Evolutionary conservation across 1,140 invertebrate species (phyloP).

Genomic region (Anadara kagoshimensis): DNA sequence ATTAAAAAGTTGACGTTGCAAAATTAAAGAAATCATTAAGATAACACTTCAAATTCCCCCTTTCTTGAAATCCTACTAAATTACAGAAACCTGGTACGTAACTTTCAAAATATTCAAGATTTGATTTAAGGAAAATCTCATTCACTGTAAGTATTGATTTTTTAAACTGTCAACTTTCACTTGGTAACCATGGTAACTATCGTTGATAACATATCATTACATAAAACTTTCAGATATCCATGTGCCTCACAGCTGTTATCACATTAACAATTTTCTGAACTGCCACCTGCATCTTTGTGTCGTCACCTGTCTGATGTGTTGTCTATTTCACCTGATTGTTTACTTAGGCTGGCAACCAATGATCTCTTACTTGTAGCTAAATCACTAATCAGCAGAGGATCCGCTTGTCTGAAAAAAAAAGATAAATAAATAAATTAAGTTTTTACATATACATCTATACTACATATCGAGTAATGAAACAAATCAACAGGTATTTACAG

Average conservation of each 20-base stretch:
- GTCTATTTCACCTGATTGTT: background rate
- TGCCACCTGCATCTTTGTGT: background rate
- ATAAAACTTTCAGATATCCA: no score
- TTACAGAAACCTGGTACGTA: no score
- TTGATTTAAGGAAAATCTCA: no score
- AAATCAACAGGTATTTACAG: no score
- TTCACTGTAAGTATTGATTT: no score
- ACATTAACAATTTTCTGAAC: background rate
- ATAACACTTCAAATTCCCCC: background rate
- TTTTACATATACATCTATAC: background rate
- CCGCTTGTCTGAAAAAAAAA: constrained; percentile 39
- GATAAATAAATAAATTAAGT: background rate
- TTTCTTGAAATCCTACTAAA: no score
- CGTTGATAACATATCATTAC: background rate
- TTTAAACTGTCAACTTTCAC: no score
- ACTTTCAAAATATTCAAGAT: no score
- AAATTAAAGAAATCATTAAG: background rate
- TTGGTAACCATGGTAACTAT: background rate
- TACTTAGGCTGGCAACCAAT: constrained; percentile 3
- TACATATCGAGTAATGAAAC: background rate
- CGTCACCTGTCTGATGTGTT: constrained; percentile 13
- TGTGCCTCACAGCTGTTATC: background rate
- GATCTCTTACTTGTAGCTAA: constrained; percentile 40
- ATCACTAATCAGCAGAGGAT: constrained; percentile 40
- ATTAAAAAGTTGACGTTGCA: no score